Evolutionary conservation across 2,113 vertebrate genomes (phyloP).

Genomic region (Porphyrio hochstetteri): DNA sequence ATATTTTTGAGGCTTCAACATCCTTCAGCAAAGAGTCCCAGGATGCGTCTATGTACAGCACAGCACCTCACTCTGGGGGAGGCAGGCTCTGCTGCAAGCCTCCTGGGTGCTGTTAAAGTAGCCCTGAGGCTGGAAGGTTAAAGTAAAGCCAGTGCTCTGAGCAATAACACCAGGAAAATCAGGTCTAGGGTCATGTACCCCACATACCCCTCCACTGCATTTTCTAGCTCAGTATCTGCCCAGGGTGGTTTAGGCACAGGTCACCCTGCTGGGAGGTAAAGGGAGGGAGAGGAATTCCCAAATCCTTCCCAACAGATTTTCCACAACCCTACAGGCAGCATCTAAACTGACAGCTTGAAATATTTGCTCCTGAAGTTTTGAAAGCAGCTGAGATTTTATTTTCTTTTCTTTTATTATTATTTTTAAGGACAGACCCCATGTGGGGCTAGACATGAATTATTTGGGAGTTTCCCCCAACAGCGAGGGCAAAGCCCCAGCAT

Average conservation of each 20-base stretch:
- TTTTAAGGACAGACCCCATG: neutral
- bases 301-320: neutral
- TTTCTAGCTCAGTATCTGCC: neutral
- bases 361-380: neutral
- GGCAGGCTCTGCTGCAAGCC: neutral
- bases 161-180: neutral
- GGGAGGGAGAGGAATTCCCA: neutral
- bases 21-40: neutral
- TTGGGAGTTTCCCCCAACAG: neutral
- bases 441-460: neutral
- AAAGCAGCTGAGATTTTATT: neutral
- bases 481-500: rapidly evolving
- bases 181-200: too few relatives aligned
- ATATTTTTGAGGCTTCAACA: neutral
- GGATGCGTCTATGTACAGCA: rapidly evolving
- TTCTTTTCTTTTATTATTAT: neutral
- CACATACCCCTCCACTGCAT: neutral
- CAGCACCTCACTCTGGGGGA: neutral
- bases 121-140: neutral
- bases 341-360: neutral
- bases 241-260: neutral
- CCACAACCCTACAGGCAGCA: neutral
- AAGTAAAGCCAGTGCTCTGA: neutral
- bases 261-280: neutral
- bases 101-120: neutral